Conservation (phyloP, 2,113 vertebrate species). For the Mola mola region DNA sequence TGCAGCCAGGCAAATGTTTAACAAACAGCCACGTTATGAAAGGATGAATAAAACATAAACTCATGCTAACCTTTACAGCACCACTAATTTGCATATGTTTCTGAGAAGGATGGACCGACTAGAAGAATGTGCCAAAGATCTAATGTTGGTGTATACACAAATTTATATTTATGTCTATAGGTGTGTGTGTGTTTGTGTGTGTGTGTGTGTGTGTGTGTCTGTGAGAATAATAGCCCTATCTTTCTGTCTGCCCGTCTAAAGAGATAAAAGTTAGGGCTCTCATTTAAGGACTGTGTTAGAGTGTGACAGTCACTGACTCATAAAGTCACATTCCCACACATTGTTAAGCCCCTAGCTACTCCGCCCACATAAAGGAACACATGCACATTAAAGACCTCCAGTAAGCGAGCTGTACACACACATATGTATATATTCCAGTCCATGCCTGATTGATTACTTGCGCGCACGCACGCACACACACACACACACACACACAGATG, state of each 20-base stretch:
- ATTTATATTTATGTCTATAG: not conserved
- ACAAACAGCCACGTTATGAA: constrained; percentile 53
- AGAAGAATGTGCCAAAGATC: constrained; percentile 31
- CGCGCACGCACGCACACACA: constrained; percentile 8
- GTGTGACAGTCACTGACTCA: constrained; percentile 79
- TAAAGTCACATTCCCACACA: constrained; percentile 79
- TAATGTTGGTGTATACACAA: constrained; percentile 28
- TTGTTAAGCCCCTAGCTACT: constrained; percentile 69
- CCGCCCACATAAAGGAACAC: constrained; percentile 73
- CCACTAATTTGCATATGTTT: constrained; percentile 41
- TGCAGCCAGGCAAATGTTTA: constrained; percentile 55
- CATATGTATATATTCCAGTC: constrained; percentile 18
- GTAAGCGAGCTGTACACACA: constrained; percentile 18
- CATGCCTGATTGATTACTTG: not conserved
- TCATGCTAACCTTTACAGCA: constrained; percentile 56
- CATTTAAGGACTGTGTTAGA: constrained; percentile 80
- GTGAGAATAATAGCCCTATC: constrained; percentile 73
- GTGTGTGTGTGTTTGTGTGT: constrained; percentile 13
- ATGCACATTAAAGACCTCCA: constrained; percentile 68
- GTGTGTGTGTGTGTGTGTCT: constrained; percentile 12
- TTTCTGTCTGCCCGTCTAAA: constrained; percentile 71
- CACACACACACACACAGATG: constrained; percentile 12
- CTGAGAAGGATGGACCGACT: constrained; percentile 35
- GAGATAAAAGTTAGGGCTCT: constrained; percentile 77
- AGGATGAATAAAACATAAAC: constrained; percentile 63